phyloP scores from a whole-genome alignment of 2,113 vertebrate genomes.

The Clupea harengus region DNA sequence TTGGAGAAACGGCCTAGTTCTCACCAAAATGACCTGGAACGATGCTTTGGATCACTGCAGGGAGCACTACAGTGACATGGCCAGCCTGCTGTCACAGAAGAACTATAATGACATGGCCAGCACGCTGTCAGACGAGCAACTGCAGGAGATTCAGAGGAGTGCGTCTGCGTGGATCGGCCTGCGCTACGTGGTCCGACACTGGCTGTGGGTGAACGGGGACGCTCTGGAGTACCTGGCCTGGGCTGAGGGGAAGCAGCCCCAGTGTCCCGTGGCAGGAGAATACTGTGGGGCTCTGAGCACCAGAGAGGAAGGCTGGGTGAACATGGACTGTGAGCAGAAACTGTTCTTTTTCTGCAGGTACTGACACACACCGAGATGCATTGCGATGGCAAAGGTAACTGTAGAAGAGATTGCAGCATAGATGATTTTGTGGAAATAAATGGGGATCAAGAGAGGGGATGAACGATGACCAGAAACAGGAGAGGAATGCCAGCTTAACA shows the following conservation, averaged over 20 bases:
- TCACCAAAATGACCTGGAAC: background rate
- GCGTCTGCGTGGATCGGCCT: background rate
- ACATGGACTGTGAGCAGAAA: background rate
- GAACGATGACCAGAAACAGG: background rate
- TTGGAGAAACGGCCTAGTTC: background rate
- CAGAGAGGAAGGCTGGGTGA: background rate
- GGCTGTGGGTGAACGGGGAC: background rate
- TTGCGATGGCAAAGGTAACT: too few species aligned
- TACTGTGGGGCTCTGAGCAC: background rate
- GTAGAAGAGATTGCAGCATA: background rate
- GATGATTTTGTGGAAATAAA: background rate
- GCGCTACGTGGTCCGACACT: background rate
- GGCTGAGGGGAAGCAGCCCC: background rate
- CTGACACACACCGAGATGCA: background rate
- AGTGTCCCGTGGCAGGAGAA: background rate
- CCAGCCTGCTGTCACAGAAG: background rate
- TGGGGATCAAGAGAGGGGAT: background rate
- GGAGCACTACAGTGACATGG: background rate
- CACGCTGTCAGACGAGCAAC: background rate
- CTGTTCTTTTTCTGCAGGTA: background rate
- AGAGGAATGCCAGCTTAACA: background rate
- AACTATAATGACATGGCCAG: background rate
- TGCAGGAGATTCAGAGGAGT: background rate
- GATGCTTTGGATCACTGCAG: background rate
- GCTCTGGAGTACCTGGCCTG: slow-evolving; percentile 4